Conservation (phyloP, 2,888 invertebrate genomes). For the Sinohyriopsis cumingii region DNA sequence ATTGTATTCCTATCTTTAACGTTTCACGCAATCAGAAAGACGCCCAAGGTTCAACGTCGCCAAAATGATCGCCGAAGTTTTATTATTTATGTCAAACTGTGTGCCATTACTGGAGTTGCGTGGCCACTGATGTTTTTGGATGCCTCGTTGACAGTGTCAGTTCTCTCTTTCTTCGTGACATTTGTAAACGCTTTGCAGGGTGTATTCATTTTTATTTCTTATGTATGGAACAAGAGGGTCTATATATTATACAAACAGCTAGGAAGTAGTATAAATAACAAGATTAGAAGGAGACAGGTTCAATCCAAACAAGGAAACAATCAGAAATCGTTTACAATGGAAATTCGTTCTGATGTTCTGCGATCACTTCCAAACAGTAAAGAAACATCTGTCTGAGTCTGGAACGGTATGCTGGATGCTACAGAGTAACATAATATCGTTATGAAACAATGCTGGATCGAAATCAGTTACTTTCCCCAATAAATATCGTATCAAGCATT, state of each 20-base stretch:
- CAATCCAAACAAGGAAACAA: too few species aligned
- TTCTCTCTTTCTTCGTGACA: constrained; percentile 38
- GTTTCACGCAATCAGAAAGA: constrained; percentile 30
- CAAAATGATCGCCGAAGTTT: constrained; percentile 29
- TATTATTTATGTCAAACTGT: constrained; percentile 45
- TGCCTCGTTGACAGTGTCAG: constrained; percentile 33
- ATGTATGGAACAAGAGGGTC: constrained; percentile 42
- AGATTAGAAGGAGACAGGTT: too few species aligned
- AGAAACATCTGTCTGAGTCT: too few species aligned
- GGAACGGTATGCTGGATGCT: too few species aligned
- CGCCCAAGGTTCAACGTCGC: constrained; percentile 12
- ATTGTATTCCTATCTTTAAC: constrained; percentile 36
- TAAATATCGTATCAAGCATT: too few species aligned
- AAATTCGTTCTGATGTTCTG: too few species aligned
- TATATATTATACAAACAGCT: constrained; percentile 25
- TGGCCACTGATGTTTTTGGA: constrained; percentile 51
- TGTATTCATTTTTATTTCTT: constrained; percentile 48
- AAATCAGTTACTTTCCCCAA: too few species aligned
- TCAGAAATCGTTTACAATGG: too few species aligned
- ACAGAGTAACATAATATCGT: too few species aligned
- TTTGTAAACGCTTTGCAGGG: constrained; percentile 50
- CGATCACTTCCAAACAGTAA: too few species aligned
- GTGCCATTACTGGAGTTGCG: constrained; percentile 47
- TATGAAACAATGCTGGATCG: too few species aligned
- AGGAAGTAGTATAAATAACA: too few species aligned